Evolutionary conservation across 2,113 vertebrate species (phyloP).

Genomic region (Pandion haliaetus): DNA sequence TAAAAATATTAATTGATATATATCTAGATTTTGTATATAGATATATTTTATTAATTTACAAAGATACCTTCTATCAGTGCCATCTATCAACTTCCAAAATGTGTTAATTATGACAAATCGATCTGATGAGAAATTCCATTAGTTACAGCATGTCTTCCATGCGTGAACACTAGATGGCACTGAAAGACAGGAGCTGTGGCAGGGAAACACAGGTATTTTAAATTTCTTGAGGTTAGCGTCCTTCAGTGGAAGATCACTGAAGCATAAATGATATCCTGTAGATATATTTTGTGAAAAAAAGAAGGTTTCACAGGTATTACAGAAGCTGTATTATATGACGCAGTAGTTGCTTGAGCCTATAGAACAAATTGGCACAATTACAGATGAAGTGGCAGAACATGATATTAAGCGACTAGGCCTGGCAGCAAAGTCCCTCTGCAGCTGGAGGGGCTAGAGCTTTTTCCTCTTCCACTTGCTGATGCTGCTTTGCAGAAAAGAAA

Average conservation of each 20-base stretch:
- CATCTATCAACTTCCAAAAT: background rate
- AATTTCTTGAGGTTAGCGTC: background rate
- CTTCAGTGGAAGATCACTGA: background rate
- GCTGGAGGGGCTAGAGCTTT: background rate
- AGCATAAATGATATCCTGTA: background rate
- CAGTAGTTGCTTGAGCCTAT: background rate
- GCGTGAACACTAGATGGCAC: constrained; percentile 17
- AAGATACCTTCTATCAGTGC: background rate
- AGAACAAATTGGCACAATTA: background rate
- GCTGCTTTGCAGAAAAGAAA: background rate
- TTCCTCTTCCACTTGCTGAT: background rate
- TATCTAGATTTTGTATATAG: background rate
- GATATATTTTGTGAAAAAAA: background rate
- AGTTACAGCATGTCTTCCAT: background rate
- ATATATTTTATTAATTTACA: background rate
- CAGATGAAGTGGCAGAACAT: background rate
- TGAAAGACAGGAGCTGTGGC: background rate
- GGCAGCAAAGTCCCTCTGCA: background rate
- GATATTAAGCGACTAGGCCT: background rate
- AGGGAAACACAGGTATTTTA: fast-evolving
- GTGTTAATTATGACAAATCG: background rate
- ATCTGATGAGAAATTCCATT: background rate
- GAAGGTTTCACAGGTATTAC: background rate
- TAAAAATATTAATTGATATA: background rate
- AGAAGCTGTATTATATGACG: background rate